phyloP scores from a whole-genome alignment of 2,113 vertebrate species.

The Albula glossodonta region DNA sequence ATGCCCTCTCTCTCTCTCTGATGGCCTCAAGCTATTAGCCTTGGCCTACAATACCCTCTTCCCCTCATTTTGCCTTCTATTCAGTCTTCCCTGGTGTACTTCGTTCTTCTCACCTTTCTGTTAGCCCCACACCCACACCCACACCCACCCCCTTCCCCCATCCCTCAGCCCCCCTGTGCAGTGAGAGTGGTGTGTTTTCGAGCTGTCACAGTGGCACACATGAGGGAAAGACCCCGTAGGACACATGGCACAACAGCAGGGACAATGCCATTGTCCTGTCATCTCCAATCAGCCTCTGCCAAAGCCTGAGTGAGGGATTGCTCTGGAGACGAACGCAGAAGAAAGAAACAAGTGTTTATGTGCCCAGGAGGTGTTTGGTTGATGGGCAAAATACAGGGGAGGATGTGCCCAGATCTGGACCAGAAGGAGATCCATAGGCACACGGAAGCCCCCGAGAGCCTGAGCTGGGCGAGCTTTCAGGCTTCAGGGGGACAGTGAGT shows the following conservation, averaged over 20 bases:
- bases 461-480: not conserved
- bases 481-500: not conserved
- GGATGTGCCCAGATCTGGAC: not conserved
- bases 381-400: not conserved
- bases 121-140: too few species aligned
- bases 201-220: conserved; percentile 26
- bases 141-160: conserved; percentile 33
- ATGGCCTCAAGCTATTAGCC: conserved; percentile 4
- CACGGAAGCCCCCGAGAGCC: not conserved
- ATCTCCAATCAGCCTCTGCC: conserved; percentile 50
- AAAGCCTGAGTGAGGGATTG: conserved; percentile 52
- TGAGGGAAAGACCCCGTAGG: conserved; percentile 33
- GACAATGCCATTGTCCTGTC: conserved; percentile 62
- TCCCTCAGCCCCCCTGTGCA: not conserved
- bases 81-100: too few species aligned
- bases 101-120: too few species aligned
- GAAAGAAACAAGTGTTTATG: conserved; percentile 17
- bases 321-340: conserved; percentile 51
- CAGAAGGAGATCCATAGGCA: not conserved
- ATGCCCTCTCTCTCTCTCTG: not conserved
- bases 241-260: conserved; percentile 50
- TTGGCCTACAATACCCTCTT: conserved; percentile 30
- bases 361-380: not conserved
- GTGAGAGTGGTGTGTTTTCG: not conserved
- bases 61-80: conserved; percentile 29